A percentile compares a stretch with the other conserved stretches of the same genome.
These are phyloP conservation scores for Corythornis cristatus DNA, from an alignment of 2,113 vertebrate species.

Conservation along the genomic window DNA sequence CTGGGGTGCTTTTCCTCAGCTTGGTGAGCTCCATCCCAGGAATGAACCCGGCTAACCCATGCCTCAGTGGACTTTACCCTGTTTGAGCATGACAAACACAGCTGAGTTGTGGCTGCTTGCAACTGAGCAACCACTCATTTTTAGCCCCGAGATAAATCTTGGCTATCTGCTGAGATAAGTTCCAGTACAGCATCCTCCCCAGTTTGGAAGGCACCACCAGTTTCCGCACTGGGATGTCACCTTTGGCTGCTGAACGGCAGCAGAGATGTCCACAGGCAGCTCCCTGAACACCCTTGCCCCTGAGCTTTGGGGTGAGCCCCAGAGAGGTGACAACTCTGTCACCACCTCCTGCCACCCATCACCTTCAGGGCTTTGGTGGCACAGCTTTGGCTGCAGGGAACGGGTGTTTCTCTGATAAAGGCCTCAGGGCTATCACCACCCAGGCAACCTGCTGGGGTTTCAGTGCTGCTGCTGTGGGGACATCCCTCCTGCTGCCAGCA, in stretches of 20 bases:
- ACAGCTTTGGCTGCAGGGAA: neutral
- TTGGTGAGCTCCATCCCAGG: neutral
- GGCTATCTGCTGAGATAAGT: neutral
- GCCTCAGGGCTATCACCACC: neutral
- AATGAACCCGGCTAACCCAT: fast-evolving
- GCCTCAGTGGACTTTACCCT: neutral
- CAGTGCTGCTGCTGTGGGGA: neutral
- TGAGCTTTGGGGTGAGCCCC: fast-evolving
- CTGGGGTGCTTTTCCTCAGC: neutral
- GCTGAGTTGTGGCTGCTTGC: neutral
- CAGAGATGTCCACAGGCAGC: neutral
- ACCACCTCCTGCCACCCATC: neutral
- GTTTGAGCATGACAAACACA: neutral
- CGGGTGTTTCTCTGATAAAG: neutral
- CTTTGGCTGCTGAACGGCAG: fast-evolving
- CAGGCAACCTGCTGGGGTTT: neutral
- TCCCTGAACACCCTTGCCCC: neutral
- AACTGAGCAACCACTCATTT: slow-evolving; percentile 12
- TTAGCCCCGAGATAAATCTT: neutral
- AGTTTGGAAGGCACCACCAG: neutral
- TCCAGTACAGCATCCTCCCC: neutral
- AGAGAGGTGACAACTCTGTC: neutral
- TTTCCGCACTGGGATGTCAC: neutral
- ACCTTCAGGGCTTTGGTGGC: neutral
- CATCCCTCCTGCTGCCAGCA: neutral